Conservation (phyloP, 2,888 invertebrate species). For the Margaritifera margaritifera region DNA sequence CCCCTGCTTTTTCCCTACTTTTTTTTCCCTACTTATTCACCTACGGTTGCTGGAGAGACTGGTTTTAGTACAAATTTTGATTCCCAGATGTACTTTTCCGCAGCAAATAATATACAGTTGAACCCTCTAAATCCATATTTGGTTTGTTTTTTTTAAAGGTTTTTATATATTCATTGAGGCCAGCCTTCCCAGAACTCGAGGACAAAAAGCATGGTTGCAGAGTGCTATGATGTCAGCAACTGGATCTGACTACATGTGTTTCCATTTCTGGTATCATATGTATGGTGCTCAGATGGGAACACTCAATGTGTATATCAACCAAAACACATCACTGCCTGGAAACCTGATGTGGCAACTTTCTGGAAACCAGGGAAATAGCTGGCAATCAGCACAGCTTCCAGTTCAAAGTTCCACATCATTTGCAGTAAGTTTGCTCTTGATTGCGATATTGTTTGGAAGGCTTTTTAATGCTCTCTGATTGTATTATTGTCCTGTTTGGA, state of each 20-base stretch:
- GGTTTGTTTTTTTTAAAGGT: constrained; percentile 19
- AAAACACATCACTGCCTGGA: constrained; percentile 46
- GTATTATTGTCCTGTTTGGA: background rate
- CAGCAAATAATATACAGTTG: too few relatives aligned
- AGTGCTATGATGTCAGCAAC: constrained; percentile 49
- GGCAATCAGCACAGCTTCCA: constrained; percentile 54
- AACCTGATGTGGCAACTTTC: constrained; percentile 52
- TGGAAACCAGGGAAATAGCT: constrained; percentile 49
- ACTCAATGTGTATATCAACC: constrained; percentile 54
- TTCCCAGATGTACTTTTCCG: too few relatives aligned
- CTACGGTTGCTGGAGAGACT: too few relatives aligned
- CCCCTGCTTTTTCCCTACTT: too few relatives aligned
- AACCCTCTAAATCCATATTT: background rate
- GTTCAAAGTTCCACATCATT: constrained; percentile 45
- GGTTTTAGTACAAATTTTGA: too few relatives aligned
- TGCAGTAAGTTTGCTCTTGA: constrained; percentile 34
- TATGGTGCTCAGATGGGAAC: constrained; percentile 60
- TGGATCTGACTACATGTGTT: constrained; percentile 46
- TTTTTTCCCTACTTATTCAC: too few relatives aligned
- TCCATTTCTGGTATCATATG: constrained; percentile 69
- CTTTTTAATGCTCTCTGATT: background rate
- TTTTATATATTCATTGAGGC: constrained; percentile 62
- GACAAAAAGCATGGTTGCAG: constrained; percentile 58
- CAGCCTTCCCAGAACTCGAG: constrained; percentile 45
- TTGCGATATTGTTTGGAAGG: background rate